Evolutionary conservation across 1,140 invertebrate species (phyloP).

Genomic region (Monomorium pharaonis): DNA sequence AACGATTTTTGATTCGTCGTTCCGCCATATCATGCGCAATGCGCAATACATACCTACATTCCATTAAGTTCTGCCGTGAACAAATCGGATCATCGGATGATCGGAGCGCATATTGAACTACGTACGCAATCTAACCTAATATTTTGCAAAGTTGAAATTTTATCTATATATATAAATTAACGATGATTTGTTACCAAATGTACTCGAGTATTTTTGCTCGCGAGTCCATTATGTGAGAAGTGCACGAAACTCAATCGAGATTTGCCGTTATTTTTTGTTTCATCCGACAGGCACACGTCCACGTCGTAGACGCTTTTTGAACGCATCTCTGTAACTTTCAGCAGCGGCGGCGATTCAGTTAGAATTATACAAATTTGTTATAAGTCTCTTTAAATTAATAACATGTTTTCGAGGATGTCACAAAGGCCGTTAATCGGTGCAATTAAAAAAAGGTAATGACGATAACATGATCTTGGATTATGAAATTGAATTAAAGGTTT

Average conservation of each 20-base stretch:
- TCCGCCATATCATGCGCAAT: no score
- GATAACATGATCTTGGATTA: not conserved
- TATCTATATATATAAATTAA: not conserved
- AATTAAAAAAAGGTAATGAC: slow-evolving; percentile 74
- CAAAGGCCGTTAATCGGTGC: slow-evolving; percentile 64
- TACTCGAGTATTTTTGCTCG: not conserved
- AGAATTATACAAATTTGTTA: not conserved
- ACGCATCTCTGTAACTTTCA: not conserved
- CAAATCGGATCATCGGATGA: no score
- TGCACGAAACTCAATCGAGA: not conserved
- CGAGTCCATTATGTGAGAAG: not conserved
- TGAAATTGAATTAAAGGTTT: not conserved
- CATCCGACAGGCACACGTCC: not conserved
- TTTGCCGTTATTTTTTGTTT: not conserved
- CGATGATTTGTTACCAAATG: not conserved
- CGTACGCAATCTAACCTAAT: not conserved
- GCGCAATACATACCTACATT: no score
- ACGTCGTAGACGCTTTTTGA: not conserved
- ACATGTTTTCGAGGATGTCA: slow-evolving; percentile 60
- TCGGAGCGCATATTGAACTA: not conserved
- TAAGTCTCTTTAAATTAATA: not conserved
- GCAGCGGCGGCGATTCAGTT: not conserved
- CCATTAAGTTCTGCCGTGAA: no score
- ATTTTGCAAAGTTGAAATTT: not conserved
- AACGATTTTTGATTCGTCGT: no score